Base-by-base conservation (phyloP, 2,113 vertebrate species). In the Atherinomorus stipes region DNA sequence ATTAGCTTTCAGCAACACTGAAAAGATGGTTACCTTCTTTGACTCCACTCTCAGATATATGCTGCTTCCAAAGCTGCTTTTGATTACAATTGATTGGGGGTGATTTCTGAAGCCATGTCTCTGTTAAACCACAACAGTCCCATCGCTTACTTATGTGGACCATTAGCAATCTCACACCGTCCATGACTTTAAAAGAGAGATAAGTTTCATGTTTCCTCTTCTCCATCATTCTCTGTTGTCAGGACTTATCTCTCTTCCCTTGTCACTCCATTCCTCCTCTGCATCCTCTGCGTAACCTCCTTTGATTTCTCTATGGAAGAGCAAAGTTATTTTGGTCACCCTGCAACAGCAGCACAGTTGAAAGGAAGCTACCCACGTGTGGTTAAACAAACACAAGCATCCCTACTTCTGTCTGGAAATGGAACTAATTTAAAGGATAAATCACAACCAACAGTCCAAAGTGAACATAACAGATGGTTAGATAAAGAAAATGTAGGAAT, bases 201-300 rank as follows among this genome's bases (percentile, higher is more conserved):
- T 7, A 31, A 7, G 25, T 56, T 31, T 40, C 5, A 12, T 16
- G 1, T 22, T 10, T 12, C 5, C 21, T 22, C 16, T 40, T 40
- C 19, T 40, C 9, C 25, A 28, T 28, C 7, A 1, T 3, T 60
- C 34, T 42, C 6, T 16, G 21, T 19, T 42, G 38, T 18, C 22
- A 18, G 22, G n/a, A 45, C 7, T 26, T 19, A 25, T 62, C 59
- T 25, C 13, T 9, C 16, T 26, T 44, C 40, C 16, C 23, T 18
- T 45, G 60, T 62, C 10, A 21, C 60, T 26, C 28, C 16, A 8
- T 63, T 49, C 28, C 15, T 60, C 57, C 23, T 49, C 26, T 49
- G 25, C 25, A 49, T 63, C 61, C 44, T 47, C 44, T 49, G 18
- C 19, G 19, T 64, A 49, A 64, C 45, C 26, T 64, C 15, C 13